phyloP scores from a whole-genome alignment of 2,113 vertebrate genomes.

The Notothenia coriiceps region DNA sequence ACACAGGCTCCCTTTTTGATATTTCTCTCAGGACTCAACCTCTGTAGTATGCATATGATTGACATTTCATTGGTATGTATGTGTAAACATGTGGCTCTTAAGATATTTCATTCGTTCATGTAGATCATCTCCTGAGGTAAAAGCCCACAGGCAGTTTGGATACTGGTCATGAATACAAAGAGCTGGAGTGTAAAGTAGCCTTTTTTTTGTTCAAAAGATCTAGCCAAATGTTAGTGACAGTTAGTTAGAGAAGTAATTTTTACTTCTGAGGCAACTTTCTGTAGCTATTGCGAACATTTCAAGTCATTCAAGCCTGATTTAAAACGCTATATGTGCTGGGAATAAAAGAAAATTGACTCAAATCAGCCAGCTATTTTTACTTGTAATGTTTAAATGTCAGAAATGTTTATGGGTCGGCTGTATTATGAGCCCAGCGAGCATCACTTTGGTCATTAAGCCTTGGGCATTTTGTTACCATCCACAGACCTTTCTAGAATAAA shows the following conservation, averaged over 20 bases:
- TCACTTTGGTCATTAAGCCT: slow-evolving; percentile 33
- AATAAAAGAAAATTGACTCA: slow-evolving; percentile 27
- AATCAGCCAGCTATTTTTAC: slow-evolving; percentile 20
- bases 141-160: slow-evolving; percentile 39
- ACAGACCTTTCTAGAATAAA: slow-evolving; percentile 19
- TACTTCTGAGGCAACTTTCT: slow-evolving; percentile 26
- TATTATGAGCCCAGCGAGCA: slow-evolving; percentile 35
- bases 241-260: slow-evolving; percentile 36
- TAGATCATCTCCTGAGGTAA: slow-evolving; percentile 56
- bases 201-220: slow-evolving; percentile 14
- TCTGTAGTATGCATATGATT: slow-evolving; percentile 81
- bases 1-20: slow-evolving; percentile 58
- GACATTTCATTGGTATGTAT: slow-evolving; percentile 73
- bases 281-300: not conserved
- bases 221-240: slow-evolving; percentile 21
- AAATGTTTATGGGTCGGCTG: slow-evolving; percentile 38
- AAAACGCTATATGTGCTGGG: slow-evolving; percentile 40
- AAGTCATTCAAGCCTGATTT: slow-evolving; percentile 23
- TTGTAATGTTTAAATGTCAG: slow-evolving; percentile 46
- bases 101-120: slow-evolving; percentile 72
- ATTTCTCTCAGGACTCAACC: slow-evolving; percentile 69
- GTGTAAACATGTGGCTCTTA: slow-evolving; percentile 75
- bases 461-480: slow-evolving; percentile 33
- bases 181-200: slow-evolving; percentile 17
- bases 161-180: slow-evolving; percentile 57